Evolutionary conservation across 2,888 invertebrate species (phyloP).

Genomic region (Halocaridina rubra): DNA sequence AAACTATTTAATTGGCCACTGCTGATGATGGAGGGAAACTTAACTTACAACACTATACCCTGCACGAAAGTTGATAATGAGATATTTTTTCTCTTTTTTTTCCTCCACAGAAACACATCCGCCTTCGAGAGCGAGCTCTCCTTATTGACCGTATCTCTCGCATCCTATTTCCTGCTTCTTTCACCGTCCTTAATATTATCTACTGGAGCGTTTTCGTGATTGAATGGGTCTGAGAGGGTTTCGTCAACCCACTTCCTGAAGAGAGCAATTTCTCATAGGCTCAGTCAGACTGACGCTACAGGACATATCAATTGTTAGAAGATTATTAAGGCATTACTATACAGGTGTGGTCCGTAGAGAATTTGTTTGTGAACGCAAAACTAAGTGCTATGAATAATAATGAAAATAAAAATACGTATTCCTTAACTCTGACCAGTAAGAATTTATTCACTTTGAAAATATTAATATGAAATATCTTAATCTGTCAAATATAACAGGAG

Average conservation of each 20-base stretch:
- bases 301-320: not conserved
- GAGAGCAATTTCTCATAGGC: not conserved
- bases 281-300: not conserved
- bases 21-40: no score
- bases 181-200: constrained; percentile 66
- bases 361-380: no score
- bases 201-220: constrained; percentile 66
- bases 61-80: no score
- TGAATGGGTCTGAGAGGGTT: constrained; percentile 53
- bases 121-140: constrained; percentile 63
- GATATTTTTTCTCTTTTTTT: no score
- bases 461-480: no score
- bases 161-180: constrained; percentile 66
- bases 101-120: constrained; percentile 9
- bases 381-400: not conserved
- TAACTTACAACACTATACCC: no score
- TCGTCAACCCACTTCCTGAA: not conserved
- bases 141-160: constrained; percentile 65
- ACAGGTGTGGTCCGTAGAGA: no score
- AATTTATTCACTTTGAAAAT: no score
- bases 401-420: not conserved
- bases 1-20: no score
- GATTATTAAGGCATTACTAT: no score
- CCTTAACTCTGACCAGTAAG: no score
- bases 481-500: no score